Percentiles rank a stretch among this genome's conserved stretches.
Conservation (phyloP, 2,113 vertebrate genomes). For the Corythaeola cristata region DNA sequence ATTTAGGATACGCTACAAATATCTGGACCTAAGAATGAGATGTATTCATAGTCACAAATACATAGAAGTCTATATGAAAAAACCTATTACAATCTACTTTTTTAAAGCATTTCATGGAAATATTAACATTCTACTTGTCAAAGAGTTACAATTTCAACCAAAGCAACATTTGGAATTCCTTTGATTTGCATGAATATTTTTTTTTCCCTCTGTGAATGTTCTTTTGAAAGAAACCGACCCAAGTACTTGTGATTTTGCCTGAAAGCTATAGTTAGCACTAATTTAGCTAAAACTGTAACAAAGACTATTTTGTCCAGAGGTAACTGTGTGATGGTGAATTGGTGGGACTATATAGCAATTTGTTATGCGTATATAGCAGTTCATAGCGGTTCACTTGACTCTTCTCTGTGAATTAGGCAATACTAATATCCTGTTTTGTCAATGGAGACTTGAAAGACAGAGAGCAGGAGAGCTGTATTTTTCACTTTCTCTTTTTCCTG, state of each 20-base stretch:
- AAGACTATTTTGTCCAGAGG: slow-evolving; percentile 1
- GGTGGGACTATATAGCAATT: not conserved
- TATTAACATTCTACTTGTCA: not conserved
- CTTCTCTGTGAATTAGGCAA: not conserved
- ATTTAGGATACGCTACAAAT: not conserved
- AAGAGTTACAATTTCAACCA: not conserved
- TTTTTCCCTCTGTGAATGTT: not conserved
- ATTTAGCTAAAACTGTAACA: not conserved
- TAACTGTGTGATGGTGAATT: not conserved
- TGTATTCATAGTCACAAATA: not conserved
- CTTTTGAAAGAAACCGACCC: not conserved
- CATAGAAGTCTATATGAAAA: not conserved
- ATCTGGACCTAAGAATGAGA: not conserved
- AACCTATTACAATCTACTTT: not conserved
- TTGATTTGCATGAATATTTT: not conserved
- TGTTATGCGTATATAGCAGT: not conserved
- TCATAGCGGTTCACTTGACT: not conserved
- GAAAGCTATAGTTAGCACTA: not conserved
- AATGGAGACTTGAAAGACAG: not conserved
- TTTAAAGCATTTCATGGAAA: not conserved
- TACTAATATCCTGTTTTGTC: slow-evolving; percentile 5
- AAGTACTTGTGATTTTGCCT: not conserved
- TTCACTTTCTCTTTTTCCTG: not conserved
- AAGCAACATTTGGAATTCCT: not conserved
- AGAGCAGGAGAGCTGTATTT: not conserved